Percentiles rank a stretch among this genome's conserved stretches.
phyloP scores from a whole-genome alignment of 2,888 invertebrate species.

The Oxyteleia sp. region DNA sequence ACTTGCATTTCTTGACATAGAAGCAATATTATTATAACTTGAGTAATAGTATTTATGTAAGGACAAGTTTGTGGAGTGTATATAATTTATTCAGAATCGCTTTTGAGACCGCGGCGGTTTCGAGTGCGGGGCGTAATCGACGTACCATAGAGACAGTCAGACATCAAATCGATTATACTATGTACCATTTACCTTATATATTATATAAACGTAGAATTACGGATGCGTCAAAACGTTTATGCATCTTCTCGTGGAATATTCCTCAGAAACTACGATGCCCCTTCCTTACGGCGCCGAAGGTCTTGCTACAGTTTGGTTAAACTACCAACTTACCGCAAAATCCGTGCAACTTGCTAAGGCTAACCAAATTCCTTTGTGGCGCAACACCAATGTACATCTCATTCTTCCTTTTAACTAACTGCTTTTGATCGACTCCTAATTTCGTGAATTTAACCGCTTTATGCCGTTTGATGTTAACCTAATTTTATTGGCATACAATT shows the following conservation, averaged over 20 bases:
- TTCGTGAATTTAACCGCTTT: constrained; percentile 50
- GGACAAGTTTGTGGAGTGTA: constrained; percentile 57
- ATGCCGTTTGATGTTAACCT: constrained; percentile 45
- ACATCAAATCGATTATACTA: constrained; percentile 71
- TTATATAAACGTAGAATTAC: constrained; percentile 69
- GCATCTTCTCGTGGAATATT: constrained; percentile 73
- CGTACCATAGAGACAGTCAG: constrained; percentile 65
- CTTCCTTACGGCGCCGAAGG: constrained; percentile 41
- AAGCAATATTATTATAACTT: constrained; percentile 58
- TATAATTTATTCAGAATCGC: constrained; percentile 69
- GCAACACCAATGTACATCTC: constrained; percentile 24
- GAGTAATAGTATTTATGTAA: constrained; percentile 58
- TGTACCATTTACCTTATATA: constrained; percentile 58
- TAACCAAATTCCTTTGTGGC: constrained; percentile 69
- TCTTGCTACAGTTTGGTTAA: constrained; percentile 65
- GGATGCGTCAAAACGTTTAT: constrained; percentile 69
- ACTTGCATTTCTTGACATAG: constrained; percentile 41
- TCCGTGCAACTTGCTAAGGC: constrained; percentile 68
- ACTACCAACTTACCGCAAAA: constrained; percentile 70
- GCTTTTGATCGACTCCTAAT: constrained; percentile 61
- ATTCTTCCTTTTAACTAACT: constrained; percentile 54
- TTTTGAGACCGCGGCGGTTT: constrained; percentile 48
- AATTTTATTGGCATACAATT: constrained; percentile 42
- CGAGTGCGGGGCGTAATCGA: constrained; percentile 60
- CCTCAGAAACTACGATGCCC: constrained; percentile 73